These are phyloP conservation scores for Bufo bufo DNA, from an alignment of 2,113 vertebrate genomes.

Conservation along the genomic window DNA sequence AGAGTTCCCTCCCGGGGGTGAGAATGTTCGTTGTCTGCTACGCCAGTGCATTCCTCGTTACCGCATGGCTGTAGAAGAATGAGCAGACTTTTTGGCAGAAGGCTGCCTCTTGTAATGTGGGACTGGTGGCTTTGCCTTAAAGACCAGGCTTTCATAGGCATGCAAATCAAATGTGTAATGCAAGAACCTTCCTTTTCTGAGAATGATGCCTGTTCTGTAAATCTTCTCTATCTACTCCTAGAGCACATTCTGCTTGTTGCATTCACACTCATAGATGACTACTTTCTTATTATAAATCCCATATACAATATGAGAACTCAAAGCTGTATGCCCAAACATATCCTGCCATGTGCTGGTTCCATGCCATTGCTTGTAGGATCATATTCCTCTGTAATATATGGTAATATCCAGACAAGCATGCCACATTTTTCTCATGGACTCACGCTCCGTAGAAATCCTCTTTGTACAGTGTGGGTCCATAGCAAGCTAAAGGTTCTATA, in stretches of 20 bases:
- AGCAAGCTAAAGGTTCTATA: too few relatives aligned
- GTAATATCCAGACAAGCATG: too few relatives aligned
- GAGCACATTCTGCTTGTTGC: slow-evolving; percentile 38
- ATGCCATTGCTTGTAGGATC: too few relatives aligned
- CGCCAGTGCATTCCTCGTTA: slow-evolving; percentile 64
- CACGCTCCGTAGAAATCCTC: too few relatives aligned
- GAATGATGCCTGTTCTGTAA: slow-evolving; percentile 7
- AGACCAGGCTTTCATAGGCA: slow-evolving; percentile 57
- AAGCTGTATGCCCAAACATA: not conserved
- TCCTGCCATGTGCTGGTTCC: too few relatives aligned
- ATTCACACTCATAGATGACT: slow-evolving; percentile 33
- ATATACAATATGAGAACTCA: not conserved
- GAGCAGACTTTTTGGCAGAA: slow-evolving; percentile 43
- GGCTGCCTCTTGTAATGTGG: slow-evolving; percentile 8
- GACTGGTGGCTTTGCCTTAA: slow-evolving; percentile 18
- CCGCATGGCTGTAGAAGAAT: slow-evolving; percentile 64
- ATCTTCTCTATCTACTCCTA: slow-evolving; percentile 40
- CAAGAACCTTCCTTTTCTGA: slow-evolving; percentile 8
- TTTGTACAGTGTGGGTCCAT: too few relatives aligned
- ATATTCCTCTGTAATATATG: too few relatives aligned
- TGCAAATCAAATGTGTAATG: slow-evolving; percentile 58
- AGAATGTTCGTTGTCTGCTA: slow-evolving; percentile 70
- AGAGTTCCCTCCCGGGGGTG: slow-evolving; percentile 78
- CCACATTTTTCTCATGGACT: too few relatives aligned
- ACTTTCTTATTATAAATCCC: not conserved